Evolutionary conservation across 2,888 invertebrate species (phyloP), one percentile per base, ranked within the genome.

Genomic region (Pandemis corylana): DNA sequence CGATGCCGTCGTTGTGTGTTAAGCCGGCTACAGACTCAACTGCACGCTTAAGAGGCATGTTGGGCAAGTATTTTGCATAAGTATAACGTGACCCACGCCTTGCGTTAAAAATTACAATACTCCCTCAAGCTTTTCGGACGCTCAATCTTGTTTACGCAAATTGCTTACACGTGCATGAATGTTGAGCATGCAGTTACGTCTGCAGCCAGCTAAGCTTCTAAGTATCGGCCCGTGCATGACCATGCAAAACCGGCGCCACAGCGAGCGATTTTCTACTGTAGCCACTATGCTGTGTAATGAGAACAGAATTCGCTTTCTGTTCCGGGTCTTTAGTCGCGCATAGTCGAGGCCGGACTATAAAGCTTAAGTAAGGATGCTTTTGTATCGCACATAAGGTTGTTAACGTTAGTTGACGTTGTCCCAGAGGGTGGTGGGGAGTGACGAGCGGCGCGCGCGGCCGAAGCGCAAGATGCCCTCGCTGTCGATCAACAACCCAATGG

Each of bases 401-500:
- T 59, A 28, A 59, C 5, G 6, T 28, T 9, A 6, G 12, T 46
- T 46, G 20, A 2, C 20, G 20, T 46, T 20, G 44, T 6, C 49
- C 62, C 88, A 93, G 92, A 90, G 87, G 77, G 71, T 86, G 79
- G 82, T 80, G 53, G 90, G 87, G 65, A 77, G 87, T 46, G 85
- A 83, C 72, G 93, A 90, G 72, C 87, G 88, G 9, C 91, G 91
- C 77, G 82, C 89, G 69, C 91, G 95, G 80, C 90, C 91, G 80
- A 96, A 96, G 86, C 95, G 96, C 86, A 95, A 95, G 90, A 95
- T 95, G 89, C 96, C 96, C 6, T 97, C 97, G 13, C 93, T 98
- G 80, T 98, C 98, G 78, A 97, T 98, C 91, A 97, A 97, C 84
- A 97, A 97, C 93, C 97, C 98, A 0, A 93, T 98, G 95, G 98